Evolutionary conservation across 1,140 invertebrate genomes (phyloP).

Genomic region (Neuroterus valhalla): DNA sequence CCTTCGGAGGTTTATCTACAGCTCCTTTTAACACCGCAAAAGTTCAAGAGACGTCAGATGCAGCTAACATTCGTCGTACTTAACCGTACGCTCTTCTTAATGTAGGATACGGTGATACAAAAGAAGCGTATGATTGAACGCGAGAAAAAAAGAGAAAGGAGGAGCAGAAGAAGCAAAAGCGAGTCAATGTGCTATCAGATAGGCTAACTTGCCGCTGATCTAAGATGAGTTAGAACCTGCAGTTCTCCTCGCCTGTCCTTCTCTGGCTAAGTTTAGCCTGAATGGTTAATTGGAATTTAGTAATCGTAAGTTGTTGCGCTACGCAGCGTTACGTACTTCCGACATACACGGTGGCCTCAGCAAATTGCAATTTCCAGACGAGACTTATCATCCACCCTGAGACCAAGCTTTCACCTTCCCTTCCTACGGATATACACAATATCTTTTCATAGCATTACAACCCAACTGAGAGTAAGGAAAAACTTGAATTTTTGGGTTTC

Average conservation of each 20-base stretch:
- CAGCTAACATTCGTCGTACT: constrained; percentile 42
- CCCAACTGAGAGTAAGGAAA: too few relatives aligned
- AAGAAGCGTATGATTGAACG: constrained; percentile 40
- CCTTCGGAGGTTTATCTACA: too few relatives aligned
- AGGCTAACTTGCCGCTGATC: constrained; percentile 33
- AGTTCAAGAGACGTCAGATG: constrained; percentile 35
- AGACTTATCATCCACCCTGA: constrained; percentile 29
- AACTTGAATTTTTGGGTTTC: too few relatives aligned
- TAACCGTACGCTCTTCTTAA: constrained; percentile 35
- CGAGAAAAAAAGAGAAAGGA: constrained; percentile 8
- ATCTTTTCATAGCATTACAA: neutral
- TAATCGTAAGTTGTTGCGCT: constrained; percentile 49
- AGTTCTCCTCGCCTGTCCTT: constrained; percentile 28
- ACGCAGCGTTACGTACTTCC: constrained; percentile 27
- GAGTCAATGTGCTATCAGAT: constrained; percentile 25
- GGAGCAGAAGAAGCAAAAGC: neutral
- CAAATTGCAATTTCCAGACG: constrained; percentile 40
- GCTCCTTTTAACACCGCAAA: neutral
- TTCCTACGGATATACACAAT: neutral
- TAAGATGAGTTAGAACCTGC: constrained; percentile 47
- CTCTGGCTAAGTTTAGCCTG: constrained; percentile 12
- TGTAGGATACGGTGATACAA: constrained; percentile 34
- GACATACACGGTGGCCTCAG: constrained; percentile 41
- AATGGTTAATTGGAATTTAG: constrained; percentile 55
- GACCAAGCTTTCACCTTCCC: neutral